Evolutionary conservation across 2,113 vertebrate species (phyloP).

Genomic region (Crotalus helleri): DNA sequence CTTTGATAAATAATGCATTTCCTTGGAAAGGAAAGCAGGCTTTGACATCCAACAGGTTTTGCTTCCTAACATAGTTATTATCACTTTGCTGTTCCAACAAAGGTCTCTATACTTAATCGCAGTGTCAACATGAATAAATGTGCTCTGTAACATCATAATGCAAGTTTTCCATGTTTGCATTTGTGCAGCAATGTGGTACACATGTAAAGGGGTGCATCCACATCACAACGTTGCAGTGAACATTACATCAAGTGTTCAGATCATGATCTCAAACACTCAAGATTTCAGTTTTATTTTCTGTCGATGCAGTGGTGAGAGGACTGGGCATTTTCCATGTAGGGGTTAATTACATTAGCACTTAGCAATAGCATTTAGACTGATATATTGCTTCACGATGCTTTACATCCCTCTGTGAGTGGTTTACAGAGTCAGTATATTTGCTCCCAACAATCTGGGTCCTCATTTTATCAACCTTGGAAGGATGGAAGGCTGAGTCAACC

Average conservation of each 20-base stretch:
- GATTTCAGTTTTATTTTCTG: background rate
- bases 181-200: background rate
- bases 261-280: background rate
- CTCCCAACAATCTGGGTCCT: too few species aligned
- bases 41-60: background rate
- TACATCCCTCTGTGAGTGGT: too few species aligned
- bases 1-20: background rate
- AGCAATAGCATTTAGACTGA: too few species aligned
- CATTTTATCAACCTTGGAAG: too few species aligned
- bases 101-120: background rate
- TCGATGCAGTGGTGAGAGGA: too few species aligned
- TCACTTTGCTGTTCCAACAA: background rate
- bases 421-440: too few species aligned
- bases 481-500: too few species aligned
- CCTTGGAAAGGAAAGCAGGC: background rate
- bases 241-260: background rate
- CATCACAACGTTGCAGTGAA: background rate
- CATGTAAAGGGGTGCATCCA: background rate
- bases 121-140: background rate
- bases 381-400: too few species aligned
- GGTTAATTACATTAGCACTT: background rate
- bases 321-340: background rate
- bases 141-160: background rate
- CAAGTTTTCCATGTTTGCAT: background rate
- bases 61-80: background rate